A percentile compares a stretch with the other conserved stretches of the same genome.
phyloP scores from a whole-genome alignment of 2,888 invertebrate genomes.

The Polyommatus iphigenia region DNA sequence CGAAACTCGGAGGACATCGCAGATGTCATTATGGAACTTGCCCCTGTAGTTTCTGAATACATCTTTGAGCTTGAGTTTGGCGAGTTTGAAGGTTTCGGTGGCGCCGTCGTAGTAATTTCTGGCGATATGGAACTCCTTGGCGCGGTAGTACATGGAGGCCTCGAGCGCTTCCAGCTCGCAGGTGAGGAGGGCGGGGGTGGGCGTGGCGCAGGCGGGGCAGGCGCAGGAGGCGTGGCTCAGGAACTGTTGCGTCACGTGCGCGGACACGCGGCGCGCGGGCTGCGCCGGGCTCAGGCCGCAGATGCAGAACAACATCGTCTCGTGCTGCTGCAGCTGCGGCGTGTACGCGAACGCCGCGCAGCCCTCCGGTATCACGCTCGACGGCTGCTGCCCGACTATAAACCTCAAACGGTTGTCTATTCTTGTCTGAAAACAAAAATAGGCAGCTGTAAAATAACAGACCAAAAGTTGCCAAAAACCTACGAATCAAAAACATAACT shows the following conservation, averaged over 20 bases:
- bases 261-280: constrained; percentile 46
- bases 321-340: constrained; percentile 24
- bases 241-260: constrained; percentile 53
- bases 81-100: constrained; percentile 44
- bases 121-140: constrained; percentile 57
- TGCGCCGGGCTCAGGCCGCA: constrained; percentile 52
- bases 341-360: constrained; percentile 17
- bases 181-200: constrained; percentile 47
- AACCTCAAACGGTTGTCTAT: constrained; percentile 63
- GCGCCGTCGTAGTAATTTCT: constrained; percentile 61
- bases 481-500: too few relatives aligned
- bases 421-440: constrained; percentile 49
- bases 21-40: constrained; percentile 48
- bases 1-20: constrained; percentile 45
- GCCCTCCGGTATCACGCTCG: constrained; percentile 40
- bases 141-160: constrained; percentile 57
- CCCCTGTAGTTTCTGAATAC: constrained; percentile 40
- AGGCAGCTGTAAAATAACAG: not conserved
- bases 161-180: constrained; percentile 52
- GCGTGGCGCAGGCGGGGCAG: constrained; percentile 57
- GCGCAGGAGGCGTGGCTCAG: constrained; percentile 52
- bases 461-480: too few relatives aligned
- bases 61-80: constrained; percentile 48
- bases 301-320: constrained; percentile 54
- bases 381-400: constrained; percentile 54